Percentiles rank a stretch among this genome's conserved stretches.
phyloP scores from a whole-genome alignment of 2,888 invertebrate species.

The Lumbricus terrestris region DNA sequence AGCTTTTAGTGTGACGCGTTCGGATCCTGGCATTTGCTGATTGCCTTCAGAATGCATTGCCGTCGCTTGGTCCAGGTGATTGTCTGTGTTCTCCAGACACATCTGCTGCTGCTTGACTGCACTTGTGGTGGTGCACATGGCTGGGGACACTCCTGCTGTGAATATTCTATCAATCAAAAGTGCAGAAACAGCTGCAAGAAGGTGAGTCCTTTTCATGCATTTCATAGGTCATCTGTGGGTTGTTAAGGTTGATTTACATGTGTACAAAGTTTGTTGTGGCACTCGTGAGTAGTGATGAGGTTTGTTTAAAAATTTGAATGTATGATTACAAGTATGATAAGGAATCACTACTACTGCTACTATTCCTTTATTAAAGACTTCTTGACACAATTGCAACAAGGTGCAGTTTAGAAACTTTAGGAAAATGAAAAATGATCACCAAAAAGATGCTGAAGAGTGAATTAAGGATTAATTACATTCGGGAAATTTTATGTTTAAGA shows the following conservation, averaged over 20 bases:
- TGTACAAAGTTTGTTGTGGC: too few relatives aligned
- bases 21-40: not conserved
- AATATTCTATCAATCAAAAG: not conserved
- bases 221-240: not conserved
- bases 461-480: too few relatives aligned
- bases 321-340: not conserved
- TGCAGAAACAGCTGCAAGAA: not conserved
- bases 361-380: too few relatives aligned
- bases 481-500: not conserved
- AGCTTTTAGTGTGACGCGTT: not conserved
- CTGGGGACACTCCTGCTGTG: conserved; percentile 6
- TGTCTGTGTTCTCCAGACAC: not conserved
- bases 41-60: not conserved
- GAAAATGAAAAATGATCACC: too few relatives aligned
- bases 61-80: not conserved
- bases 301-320: too few relatives aligned
- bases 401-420: too few relatives aligned
- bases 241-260: too few relatives aligned
- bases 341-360: too few relatives aligned
- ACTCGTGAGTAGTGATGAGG: too few relatives aligned
- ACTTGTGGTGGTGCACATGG: not conserved
- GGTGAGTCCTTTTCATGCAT: not conserved
- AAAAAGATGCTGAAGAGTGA: too few relatives aligned
- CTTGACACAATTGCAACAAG: too few relatives aligned
- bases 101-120: not conserved